Base-by-base conservation (phyloP, 2,113 vertebrate genomes). In the Probosciger aterrimus region DNA sequence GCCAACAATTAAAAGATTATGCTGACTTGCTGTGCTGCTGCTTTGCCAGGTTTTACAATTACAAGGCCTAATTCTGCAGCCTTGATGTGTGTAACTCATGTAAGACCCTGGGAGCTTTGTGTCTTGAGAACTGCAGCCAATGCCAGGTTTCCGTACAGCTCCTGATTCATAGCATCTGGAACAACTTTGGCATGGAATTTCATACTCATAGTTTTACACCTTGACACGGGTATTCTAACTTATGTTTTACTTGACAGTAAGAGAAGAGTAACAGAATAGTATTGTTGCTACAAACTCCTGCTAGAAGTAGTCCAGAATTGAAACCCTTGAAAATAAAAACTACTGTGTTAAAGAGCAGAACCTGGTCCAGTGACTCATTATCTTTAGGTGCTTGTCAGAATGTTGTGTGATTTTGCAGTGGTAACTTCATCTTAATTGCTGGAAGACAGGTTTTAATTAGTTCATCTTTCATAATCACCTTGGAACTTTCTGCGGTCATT, bases 41-140 rank as follows among this genome's bases (percentile, higher is more conserved):
- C 62, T 88, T 68, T 94, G 86, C 70, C 82, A 95, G 52, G n/a
- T 81, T 84, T 73, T 79, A 74, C 68, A 88, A 70, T 57, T 92
- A 86, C 35, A 74, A 80, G 41, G 35, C 73, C 62, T 79, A 86
- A 88, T 90, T 81, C 90, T 91, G 53, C 53, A 92, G 69, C 52
- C 75, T 84, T 57, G 62, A 78, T 27, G 25, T 39, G 46, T 71
- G 28, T 18, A 88, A 86, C 25, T 63, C 52, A 31, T 9, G 18
- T 24, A 75, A 93, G 65, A 70, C 35, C 31, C 88, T 44, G 57
- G n/a, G 39, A 88, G 81, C 62, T 77, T 33, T 62, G 16, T 3
- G 1, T 57, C 49, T 91, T 53, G 35, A 82, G 69, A 88, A 70
- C 69, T 50, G 31, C 55, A 82, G 47, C 3, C 2, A 90, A 70